A percentile compares a stretch with the other conserved stretches of the same genome.
Evolutionary conservation across 2,888 invertebrate genomes (phyloP).

Genomic region (Criorhina ranunculi): DNA sequence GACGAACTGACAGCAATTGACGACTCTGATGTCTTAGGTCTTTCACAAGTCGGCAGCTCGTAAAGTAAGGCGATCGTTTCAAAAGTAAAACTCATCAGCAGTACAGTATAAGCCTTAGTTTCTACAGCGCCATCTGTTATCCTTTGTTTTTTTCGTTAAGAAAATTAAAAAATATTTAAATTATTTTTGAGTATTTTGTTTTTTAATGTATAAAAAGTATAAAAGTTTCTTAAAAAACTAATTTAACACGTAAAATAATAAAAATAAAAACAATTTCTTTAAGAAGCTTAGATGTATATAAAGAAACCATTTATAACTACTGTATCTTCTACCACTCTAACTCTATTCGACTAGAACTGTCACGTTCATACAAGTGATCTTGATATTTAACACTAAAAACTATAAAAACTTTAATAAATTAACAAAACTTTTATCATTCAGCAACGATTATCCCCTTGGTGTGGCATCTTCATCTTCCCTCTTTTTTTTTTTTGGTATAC

Average conservation of each 20-base stretch:
- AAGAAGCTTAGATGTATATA: not conserved
- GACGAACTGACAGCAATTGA: too few relatives aligned
- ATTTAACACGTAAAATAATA: slow-evolving; percentile 36
- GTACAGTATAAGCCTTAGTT: too few relatives aligned
- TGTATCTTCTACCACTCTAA: too few relatives aligned
- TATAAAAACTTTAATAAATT: slow-evolving; percentile 43
- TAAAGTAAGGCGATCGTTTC: too few relatives aligned
- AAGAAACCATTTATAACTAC: not conserved
- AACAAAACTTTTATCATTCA: slow-evolving; percentile 24
- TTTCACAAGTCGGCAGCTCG: too few relatives aligned
- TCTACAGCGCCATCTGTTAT: too few relatives aligned
- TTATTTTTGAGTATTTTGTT: slow-evolving; percentile 20
- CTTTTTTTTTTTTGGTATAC: slow-evolving; percentile 55
- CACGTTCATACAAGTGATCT: slow-evolving; percentile 49
- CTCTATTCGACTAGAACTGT: slow-evolving; percentile 61
- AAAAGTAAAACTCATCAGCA: too few relatives aligned
- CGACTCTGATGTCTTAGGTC: too few relatives aligned
- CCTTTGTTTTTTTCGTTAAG: too few relatives aligned
- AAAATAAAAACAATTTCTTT: slow-evolving; percentile 3
- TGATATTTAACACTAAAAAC: slow-evolving; percentile 12
- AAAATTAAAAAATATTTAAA: too few relatives aligned
- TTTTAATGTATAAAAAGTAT: slow-evolving; percentile 2
- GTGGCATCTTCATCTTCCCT: slow-evolving; percentile 5
- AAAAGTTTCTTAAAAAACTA: slow-evolving; percentile 47
- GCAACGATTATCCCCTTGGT: slow-evolving; percentile 40